Evolutionary conservation across 2,888 invertebrate species (phyloP), one percentile per base, ranked within the genome.

Genomic region (Horisme vitalbata): DNA sequence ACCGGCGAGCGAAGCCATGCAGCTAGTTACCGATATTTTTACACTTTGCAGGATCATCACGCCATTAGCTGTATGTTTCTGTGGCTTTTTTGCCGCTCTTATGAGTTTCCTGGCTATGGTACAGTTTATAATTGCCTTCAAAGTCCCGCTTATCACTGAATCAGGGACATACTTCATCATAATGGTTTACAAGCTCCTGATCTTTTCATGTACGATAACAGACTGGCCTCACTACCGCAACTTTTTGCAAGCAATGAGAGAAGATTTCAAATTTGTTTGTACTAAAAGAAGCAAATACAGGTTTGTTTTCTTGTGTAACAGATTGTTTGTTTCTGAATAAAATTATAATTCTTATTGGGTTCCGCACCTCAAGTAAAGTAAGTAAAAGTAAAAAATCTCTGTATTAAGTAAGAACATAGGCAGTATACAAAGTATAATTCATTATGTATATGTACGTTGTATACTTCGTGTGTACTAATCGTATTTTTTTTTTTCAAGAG

Each of bases 261-360:
- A 51, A 2, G 53, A 53, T 37, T 56, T 53, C 9, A 2, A 35
- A 5, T 56, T 46, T 15, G 44, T 56, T 21, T 48, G 30, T 18
- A 46, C 43, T 1, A 31, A 7, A 9, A 49, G 50, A 34, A 12
- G 12, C 9, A 56, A 35, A 35, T 51, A 53, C 45, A 53, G 50
- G 56, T 55, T 3, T 21, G 36, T 37, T 15, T 39, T 12, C 6
- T 5, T 2, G 18, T 18, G 6, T 18, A 15, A n/a, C n/a, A n/a
- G n/a, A n/a, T n/a, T n/a, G n/a, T n/a, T n/a, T n/a, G n/a, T n/a
- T n/a, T n/a, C n/a, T n/a, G n/a, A n/a, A n/a, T n/a, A n/a, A n/a
- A n/a, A n/a, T n/a, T n/a, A n/a, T n/a, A n/a, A n/a, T n/a, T n/a
- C n/a, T n/a, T 6, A 12, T 23, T 18, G 18, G 7, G 1, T 7